Evolutionary conservation across 2,113 vertebrate species (phyloP).

Genomic region (Brachyhypopomus occidentalis): DNA sequence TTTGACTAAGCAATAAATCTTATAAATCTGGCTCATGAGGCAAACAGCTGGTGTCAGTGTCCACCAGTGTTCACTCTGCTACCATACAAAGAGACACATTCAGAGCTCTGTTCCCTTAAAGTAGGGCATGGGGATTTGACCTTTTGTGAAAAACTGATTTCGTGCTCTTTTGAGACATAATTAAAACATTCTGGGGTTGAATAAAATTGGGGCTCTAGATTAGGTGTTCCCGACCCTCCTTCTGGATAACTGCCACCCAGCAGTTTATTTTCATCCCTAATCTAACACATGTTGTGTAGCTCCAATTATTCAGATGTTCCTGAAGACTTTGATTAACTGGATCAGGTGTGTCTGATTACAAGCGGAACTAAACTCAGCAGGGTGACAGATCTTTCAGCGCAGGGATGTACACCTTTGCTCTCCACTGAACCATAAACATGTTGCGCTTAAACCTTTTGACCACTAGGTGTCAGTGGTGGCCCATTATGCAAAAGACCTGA

Average conservation of each 20-base stretch:
- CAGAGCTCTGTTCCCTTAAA: neutral
- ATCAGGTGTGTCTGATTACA: conserved; percentile 2
- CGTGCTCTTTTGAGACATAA: too few species aligned
- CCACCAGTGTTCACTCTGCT: neutral
- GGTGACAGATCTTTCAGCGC: neutral
- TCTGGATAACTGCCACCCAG: neutral
- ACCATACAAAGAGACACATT: neutral
- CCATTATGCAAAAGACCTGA: neutral
- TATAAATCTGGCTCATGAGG: too few species aligned
- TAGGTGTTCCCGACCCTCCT: neutral
- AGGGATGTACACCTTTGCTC: neutral
- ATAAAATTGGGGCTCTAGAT: neutral
- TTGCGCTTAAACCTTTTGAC: neutral
- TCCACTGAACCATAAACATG: neutral
- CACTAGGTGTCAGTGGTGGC: conserved; percentile 15
- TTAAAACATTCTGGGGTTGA: neutral
- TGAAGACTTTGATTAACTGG: neutral
- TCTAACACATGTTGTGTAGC: conserved; percentile 8
- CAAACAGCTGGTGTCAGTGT: neutral
- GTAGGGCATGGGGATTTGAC: neutral
- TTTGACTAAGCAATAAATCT: too few species aligned
- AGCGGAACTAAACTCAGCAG: conserved; percentile 1
- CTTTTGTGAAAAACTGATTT: neutral
- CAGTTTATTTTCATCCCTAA: neutral
- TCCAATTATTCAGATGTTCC: neutral